These are phyloP conservation scores for Tyto alba DNA, from an alignment of 2,113 vertebrate genomes.

Conservation along the genomic window DNA sequence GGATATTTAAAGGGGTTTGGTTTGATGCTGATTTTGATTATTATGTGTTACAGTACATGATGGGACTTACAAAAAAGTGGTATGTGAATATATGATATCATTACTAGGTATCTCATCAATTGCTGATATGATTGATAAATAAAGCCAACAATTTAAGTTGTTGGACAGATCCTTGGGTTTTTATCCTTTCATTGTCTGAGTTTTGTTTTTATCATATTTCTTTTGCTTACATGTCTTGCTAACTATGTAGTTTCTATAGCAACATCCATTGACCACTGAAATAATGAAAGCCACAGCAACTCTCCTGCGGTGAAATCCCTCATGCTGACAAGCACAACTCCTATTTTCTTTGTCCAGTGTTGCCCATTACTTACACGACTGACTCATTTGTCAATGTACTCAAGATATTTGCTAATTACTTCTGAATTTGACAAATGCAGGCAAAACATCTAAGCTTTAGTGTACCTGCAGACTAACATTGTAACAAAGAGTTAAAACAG, in stretches of 20 bases:
- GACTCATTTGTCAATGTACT: conserved; percentile 58
- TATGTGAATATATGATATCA: background rate
- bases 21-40: conserved; percentile 44
- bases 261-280: conserved; percentile 72
- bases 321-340: conserved; percentile 68
- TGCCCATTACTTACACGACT: conserved; percentile 51
- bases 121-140: conserved; percentile 17
- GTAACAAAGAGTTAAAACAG: background rate
- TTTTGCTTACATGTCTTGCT: conserved; percentile 59
- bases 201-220: conserved; percentile 63
- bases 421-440: conserved; percentile 52
- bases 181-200: background rate
- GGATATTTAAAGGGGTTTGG: background rate
- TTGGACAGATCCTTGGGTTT: background rate
- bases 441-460: background rate
- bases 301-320: conserved; percentile 72
- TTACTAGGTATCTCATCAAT: background rate
- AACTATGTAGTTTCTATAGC: conserved; percentile 79
- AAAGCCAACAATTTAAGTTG: conserved; percentile 34
- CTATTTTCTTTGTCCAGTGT: conserved; percentile 69
- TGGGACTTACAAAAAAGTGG: background rate
- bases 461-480: background rate
- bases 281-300: conserved; percentile 73
- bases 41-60: background rate
- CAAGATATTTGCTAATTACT: conserved; percentile 58